These are phyloP conservation scores for Machimus rusticus DNA, from an alignment of 2,888 invertebrate genomes.

Conservation along the genomic window DNA sequence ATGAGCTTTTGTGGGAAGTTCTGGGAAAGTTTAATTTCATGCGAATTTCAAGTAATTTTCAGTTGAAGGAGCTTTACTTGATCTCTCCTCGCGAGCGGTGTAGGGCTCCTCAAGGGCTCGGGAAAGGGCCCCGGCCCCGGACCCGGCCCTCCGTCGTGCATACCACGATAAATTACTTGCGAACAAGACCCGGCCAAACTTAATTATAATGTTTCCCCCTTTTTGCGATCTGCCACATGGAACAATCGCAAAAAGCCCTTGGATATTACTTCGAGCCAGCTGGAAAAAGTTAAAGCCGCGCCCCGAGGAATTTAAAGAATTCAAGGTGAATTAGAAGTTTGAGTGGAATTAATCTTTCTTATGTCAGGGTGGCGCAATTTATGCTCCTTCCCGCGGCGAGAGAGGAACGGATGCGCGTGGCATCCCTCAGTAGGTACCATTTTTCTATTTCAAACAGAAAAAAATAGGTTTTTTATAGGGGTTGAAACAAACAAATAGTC, in stretches of 20 bases:
- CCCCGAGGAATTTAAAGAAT: constrained; percentile 4
- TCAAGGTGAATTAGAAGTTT: background rate
- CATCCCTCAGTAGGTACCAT: background rate
- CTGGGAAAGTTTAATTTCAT: constrained; percentile 31
- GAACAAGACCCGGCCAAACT: constrained; percentile 10
- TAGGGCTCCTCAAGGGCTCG: background rate
- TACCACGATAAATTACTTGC: constrained; percentile 18
- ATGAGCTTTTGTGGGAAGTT: constrained; percentile 34
- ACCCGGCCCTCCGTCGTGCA: background rate
- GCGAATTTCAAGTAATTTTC: constrained; percentile 33
- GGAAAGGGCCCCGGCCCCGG: background rate
- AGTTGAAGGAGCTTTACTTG: constrained; percentile 32
- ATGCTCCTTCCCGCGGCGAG: background rate
- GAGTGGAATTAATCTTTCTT: constrained; percentile 16
- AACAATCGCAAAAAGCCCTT: background rate
- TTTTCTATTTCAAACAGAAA: no score
- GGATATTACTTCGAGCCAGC: background rate
- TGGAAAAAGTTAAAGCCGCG: background rate
- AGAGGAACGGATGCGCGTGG: background rate
- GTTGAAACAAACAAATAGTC: no score
- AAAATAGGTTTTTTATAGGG: no score
- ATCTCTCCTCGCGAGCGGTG: constrained; percentile 3
- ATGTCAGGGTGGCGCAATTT: background rate
- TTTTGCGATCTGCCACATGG: constrained; percentile 6
- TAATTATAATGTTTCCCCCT: constrained; percentile 23